Evolutionary conservation across 1,140 invertebrate species (phyloP).

Genomic region (Mesaphorura yosii): DNA sequence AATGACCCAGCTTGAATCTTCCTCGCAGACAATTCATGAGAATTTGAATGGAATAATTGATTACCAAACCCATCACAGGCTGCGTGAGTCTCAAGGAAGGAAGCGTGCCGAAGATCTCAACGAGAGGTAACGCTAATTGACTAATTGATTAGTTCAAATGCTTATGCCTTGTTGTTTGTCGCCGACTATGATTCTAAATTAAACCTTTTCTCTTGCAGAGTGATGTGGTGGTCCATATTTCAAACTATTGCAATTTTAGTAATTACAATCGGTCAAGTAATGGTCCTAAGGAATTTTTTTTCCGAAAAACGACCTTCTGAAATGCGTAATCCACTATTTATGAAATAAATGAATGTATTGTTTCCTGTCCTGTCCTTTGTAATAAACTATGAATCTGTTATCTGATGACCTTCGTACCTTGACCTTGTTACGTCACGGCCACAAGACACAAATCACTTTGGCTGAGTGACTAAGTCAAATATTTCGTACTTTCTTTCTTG

Average conservation of each 20-base stretch:
- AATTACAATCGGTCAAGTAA: constrained; percentile 78
- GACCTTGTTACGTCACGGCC: too few relatives aligned
- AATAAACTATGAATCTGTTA: too few relatives aligned
- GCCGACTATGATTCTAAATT: neutral
- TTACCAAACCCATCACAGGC: constrained; percentile 89
- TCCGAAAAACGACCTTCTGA: constrained; percentile 61
- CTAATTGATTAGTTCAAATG: neutral
- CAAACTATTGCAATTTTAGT: constrained; percentile 75
- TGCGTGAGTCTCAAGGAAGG: constrained; percentile 84
- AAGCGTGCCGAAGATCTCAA: constrained; percentile 93
- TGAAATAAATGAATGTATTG: too few relatives aligned
- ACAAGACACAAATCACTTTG: too few relatives aligned
- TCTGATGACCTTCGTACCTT: too few relatives aligned
- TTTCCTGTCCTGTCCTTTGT: too few relatives aligned
- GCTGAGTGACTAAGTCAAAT: too few relatives aligned
- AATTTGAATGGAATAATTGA: constrained; percentile 75
- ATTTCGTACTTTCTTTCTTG: too few relatives aligned
- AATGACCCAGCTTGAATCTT: constrained; percentile 92
- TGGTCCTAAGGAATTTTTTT: constrained; percentile 89
- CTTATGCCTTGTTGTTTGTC: neutral
- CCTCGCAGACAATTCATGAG: constrained; percentile 76
- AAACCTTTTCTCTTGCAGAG: constrained; percentile 39
- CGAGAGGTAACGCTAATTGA: constrained; percentile 40
- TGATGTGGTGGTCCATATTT: constrained; percentile 81
- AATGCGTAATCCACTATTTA: too few relatives aligned